Evolutionary conservation across 2,113 vertebrate species (phyloP).

Genomic region (Hyaena hyaena): DNA sequence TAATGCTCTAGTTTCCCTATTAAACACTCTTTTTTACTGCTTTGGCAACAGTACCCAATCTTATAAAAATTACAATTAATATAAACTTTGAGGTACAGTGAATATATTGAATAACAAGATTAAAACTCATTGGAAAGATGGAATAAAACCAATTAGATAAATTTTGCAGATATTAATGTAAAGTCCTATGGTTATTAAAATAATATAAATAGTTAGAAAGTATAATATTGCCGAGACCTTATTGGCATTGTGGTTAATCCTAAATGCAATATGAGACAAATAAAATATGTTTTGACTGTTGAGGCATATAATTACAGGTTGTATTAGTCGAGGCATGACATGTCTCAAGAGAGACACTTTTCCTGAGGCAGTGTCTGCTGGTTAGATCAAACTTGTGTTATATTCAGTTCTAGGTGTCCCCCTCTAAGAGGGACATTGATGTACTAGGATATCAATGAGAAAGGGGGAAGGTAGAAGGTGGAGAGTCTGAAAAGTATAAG

Average conservation of each 20-base stretch:
- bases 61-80: conserved; percentile 29
- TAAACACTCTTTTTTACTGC: neutral
- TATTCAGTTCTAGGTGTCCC: neutral
- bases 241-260: neutral
- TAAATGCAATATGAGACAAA: neutral
- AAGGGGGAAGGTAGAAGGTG: neutral
- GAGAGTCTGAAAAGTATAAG: neutral
- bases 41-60: neutral
- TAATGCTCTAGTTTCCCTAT: neutral
- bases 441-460: neutral
- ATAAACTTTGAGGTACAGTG: neutral
- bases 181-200: neutral
- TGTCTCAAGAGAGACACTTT: neutral
- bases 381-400: neutral
- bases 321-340: neutral
- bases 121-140: neutral
- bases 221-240: neutral
- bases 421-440: neutral
- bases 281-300: neutral
- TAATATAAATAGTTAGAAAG: neutral
- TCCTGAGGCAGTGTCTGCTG: neutral
- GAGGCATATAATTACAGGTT: neutral
- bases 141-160: neutral
- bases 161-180: conserved; percentile 14
- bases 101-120: conserved; percentile 18